Base-by-base conservation (phyloP, 2,797 vertebrate species). In the Syndactyla subalaris region DNA sequence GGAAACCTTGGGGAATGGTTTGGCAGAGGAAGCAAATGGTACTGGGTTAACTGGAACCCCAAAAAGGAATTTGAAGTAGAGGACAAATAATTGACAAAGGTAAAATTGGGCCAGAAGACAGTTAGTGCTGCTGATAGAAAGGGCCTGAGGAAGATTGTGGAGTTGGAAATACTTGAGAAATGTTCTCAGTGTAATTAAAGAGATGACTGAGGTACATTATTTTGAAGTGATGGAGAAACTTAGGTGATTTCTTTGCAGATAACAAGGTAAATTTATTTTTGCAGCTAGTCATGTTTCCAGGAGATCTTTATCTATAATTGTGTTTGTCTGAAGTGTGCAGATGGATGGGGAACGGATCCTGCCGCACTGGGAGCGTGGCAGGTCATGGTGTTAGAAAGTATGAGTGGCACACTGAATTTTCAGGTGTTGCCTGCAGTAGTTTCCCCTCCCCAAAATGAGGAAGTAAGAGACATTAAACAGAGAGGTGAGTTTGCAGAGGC, bases 231-330 rank as follows among this genome's bases (percentile, higher is more conserved):
- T 55, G 48, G 82, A 86, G 79, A 39, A 93, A 81, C 58, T 68
- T 12, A 22, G 48, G 82, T 23, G 88, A 94, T 92, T 90, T n/a
- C 59, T 76, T 84, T 43, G 51, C 55, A 81, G 93, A 95, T 94
- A 95, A 74, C 4, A 2, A 82, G 70, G 73, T 66, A 41, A 80
- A 84, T 78, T 84, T 93, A 70, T 91, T 96, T 85, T 90, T 57
- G 14, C 63, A 84, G 70, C 59, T 79, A 32, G 79, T 91, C 65
- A 38, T 83, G 76, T 86, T 92, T 96, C 79, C 2, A 1, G 73
- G 82, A 95, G 95, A 97, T 96, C 23, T 88, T 84, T 95, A 94
- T 96, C 94, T 74, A 76, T 95, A 94, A 96, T 94, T 96, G 93
- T 93, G 74, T 91, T 94, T 95, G 95, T 93, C 93, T 78, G 89